Base-by-base conservation (phyloP, 2,113 vertebrate genomes). In the Butorides virescens region DNA sequence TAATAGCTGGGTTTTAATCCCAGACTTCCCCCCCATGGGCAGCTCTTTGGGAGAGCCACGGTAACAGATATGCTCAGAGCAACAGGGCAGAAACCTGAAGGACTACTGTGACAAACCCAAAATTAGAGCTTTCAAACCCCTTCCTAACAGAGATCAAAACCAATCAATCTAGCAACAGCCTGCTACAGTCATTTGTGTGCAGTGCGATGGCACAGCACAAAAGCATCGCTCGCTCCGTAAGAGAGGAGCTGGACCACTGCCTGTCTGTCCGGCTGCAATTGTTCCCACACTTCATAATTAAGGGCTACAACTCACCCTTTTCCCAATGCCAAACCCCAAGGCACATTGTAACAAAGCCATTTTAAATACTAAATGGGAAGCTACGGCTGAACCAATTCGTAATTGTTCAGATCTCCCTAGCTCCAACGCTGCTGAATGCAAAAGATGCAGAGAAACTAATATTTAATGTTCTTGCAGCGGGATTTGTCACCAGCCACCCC, bases 1-100 rank as follows among this genome's bases (percentile, higher is more conserved):
- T 67, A 68, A 62, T 5, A 61, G 39, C 14, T 67, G 36, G 5
- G 2, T 75, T 95, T 63, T 61, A 55, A 92, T 42, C 15, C 53
- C 2, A 4, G 0, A 0, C 6, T 52, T n/a, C n/a, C 23, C 34
- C 30, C 13, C 1, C 15, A 6, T 20, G 4, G 36, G 39, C 37
- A 86, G 42, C 16, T 76, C 68, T 78, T 22, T 17, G 52, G 47
- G 44, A 65, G 44, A 93, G 59, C 16, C 70, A 36, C 2, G 0
- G 21, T 4, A 22, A 83, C 14, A 86, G 26, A 22, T 27, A 49
- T n/a, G 44, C 65, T 88, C 74, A 76, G 30, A 70, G 30, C 53
- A 90, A 59, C 37, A 23, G 47, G 61, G 39, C n/a, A 93, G 63
- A 63, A 88, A 44, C 34, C 73, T 76, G 42, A 79, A 67, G 30